Evolutionary conservation across 2,113 vertebrate genomes (phyloP), one percentile per base, ranked within the genome.

Genomic region (Nothocercus julius): DNA sequence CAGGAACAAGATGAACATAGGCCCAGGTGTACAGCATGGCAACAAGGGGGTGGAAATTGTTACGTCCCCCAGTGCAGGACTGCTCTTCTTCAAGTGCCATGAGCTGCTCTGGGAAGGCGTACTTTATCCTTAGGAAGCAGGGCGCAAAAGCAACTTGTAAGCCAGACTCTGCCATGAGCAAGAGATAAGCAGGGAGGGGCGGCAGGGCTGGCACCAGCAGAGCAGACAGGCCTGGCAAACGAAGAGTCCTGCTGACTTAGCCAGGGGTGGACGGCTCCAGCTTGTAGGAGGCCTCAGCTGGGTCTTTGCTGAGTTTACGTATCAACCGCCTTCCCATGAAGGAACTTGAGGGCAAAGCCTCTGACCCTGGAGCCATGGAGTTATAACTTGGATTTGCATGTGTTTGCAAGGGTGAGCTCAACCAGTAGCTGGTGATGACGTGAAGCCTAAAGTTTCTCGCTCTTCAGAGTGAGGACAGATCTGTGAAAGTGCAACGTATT

Each of bases 21-120:
- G 19, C 5, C 81, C 0, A 0, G 12, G 59, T 44, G 32, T 3
- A 28, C 3, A 1, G 13, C 63, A 42, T 7, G 5, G 28, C 67
- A 47, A 5, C 1, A 0, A 0, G 14, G 16, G 21, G 32, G 87
- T 18, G 84, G 82, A 68, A 82, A 17, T 59, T 1, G 1, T 59
- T 72, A 42, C 36, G n/a, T 45, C 34, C 47, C 13, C 5, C 18
- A 4, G 3, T 4, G 30, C 28, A 89, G 69, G 16, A 75, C 28
- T 27, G 76, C 36, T 36, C 5, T 32, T 49, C 64, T 54, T 22
- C 44, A 79, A 49, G 64, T 19, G 81, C 2, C 2, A 2, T 9
- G 36, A 7, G 73, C 78, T 61, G 14, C 5, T 63, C 28, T 81
- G n/a, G n/a, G 45, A 24, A 51, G 68, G 34, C 68, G 51, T 34